These are phyloP conservation scores for Rhagologus leucostigma DNA, from an alignment of 2,113 vertebrate species.

Conservation along the genomic window DNA sequence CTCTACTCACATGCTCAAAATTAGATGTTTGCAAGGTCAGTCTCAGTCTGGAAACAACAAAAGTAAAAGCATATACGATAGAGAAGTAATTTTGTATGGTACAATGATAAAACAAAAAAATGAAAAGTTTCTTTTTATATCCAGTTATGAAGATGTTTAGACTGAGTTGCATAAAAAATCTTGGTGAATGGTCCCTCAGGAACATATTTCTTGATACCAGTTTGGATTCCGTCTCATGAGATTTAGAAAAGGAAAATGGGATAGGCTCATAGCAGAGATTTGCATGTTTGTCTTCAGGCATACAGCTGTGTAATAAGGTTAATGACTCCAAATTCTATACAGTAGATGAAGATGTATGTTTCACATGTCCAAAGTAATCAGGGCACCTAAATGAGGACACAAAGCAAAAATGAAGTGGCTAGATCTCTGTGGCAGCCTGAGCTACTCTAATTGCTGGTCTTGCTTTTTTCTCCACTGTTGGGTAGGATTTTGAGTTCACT, in stretches of 20 bases:
- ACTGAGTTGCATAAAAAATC: background rate
- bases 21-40: background rate
- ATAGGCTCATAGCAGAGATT: background rate
- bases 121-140: background rate
- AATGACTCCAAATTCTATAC: background rate
- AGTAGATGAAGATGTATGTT: background rate
- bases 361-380: background rate
- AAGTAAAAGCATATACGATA: background rate
- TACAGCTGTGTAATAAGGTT: accelerated
- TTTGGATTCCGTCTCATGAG: background rate
- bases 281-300: background rate
- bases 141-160: background rate
- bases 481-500: background rate
- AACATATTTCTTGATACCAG: background rate
- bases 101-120: background rate
- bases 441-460: background rate
- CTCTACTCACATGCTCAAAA: background rate
- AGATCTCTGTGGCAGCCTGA: background rate
- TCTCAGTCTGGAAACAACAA: background rate
- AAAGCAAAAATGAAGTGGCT: background rate
- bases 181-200: background rate
- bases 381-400: background rate
- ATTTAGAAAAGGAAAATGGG: background rate
- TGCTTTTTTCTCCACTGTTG: background rate
- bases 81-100: background rate